Percentiles rank a stretch among this genome's conserved stretches.
Conservation (phyloP, 2,888 invertebrate species). For the Pachliopta kotzebuea region DNA sequence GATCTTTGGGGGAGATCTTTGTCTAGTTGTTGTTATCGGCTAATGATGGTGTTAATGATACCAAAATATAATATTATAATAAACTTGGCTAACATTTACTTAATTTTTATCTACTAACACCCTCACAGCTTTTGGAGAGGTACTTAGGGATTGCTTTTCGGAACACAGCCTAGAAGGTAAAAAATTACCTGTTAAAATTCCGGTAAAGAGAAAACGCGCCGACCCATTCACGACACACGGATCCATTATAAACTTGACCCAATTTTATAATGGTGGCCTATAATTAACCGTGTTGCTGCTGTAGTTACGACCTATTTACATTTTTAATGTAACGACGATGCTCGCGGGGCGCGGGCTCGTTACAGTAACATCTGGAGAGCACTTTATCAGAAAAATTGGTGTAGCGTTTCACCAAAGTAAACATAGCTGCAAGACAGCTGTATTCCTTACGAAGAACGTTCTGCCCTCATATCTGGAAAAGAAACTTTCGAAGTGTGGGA, state of each 20-base stretch:
- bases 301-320: conserved; percentile 26
- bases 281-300: conserved; percentile 25
- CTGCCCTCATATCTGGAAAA: too few species aligned
- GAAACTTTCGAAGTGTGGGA: too few species aligned
- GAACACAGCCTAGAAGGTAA: background rate
- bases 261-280: conserved; percentile 12
- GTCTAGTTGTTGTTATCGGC: too few species aligned
- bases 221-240: conserved; percentile 2
- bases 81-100: too few species aligned
- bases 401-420: background rate
- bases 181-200: background rate
- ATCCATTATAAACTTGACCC: conserved; percentile 25
- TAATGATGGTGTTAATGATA: too few species aligned
- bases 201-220: background rate
- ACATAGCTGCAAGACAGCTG: too few species aligned
- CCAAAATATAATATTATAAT: too few species aligned
- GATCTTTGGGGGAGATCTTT: too few species aligned
- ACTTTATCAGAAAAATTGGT: background rate
- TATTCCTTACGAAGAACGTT: too few species aligned
- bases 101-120: too few species aligned
- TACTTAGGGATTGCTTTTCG: too few species aligned
- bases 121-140: too few species aligned
- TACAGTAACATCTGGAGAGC: background rate
- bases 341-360: conserved; percentile 1
- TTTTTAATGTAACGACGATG: conserved; percentile 20